Evolutionary conservation across 2,113 vertebrate species (phyloP).

Genomic region (Corapipo altera): DNA sequence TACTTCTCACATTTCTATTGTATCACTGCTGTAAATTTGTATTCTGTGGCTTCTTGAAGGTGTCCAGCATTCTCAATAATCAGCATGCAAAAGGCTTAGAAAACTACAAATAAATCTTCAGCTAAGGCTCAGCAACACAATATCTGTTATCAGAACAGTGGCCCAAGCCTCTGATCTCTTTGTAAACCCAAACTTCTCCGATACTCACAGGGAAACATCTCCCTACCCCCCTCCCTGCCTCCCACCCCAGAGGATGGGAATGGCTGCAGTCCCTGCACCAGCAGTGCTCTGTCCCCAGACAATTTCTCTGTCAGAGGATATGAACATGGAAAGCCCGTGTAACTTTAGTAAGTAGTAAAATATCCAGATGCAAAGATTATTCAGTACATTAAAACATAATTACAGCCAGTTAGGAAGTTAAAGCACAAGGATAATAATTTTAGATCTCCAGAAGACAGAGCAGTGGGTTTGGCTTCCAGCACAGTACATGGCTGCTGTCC

Average conservation of each 20-base stretch:
- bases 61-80: background rate
- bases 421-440: constrained; percentile 4
- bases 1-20: background rate
- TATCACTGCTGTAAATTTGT: background rate
- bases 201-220: background rate
- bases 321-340: background rate
- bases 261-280: background rate
- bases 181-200: background rate
- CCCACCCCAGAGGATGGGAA: background rate
- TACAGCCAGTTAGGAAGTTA: constrained; percentile 8
- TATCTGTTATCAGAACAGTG: background rate
- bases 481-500: background rate
- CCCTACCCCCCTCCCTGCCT: background rate
- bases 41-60: background rate
- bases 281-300: background rate
- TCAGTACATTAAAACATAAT: constrained; percentile 8
- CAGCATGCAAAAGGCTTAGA: background rate
- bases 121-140: background rate
- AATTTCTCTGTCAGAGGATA: background rate
- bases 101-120: background rate
- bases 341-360: constrained; percentile 18
- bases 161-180: background rate
- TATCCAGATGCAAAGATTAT: constrained; percentile 32
- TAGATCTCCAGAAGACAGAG: background rate
- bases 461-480: background rate